Evolutionary conservation across 64 coral and sea anemone species (phyloP).

Genomic region (Montipora efflorescens): DNA sequence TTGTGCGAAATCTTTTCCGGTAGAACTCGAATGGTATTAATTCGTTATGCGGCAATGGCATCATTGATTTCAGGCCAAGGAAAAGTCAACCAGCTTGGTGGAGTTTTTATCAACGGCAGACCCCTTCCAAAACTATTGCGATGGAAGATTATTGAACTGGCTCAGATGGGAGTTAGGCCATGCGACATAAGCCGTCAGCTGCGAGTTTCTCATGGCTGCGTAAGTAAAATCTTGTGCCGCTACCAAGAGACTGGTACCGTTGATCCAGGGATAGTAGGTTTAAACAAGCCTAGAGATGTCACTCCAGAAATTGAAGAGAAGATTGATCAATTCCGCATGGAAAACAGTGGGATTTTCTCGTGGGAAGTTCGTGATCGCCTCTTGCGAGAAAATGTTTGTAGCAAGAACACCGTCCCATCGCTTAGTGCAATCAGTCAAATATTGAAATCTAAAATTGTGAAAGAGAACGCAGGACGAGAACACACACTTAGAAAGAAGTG

Average conservation of each 20-base stretch:
- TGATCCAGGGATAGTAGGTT: conserved; percentile 79
- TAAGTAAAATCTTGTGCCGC: conserved; percentile 90
- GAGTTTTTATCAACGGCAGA: conserved; percentile 93
- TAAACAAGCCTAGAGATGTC: conserved; percentile 65
- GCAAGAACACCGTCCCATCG: conserved; percentile 59
- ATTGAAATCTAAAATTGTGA: conserved; percentile 57
- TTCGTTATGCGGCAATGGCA: not conserved
- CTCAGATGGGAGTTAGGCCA: conserved; percentile 83
- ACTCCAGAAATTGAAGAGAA: conserved; percentile 72
- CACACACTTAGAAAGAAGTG: conserved; percentile 25
- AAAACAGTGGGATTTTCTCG: conserved; percentile 66
- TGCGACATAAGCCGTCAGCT: conserved; percentile 90
- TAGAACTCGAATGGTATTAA: not conserved
- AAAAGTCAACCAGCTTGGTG: conserved; percentile 90
- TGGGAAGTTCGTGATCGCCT: conserved; percentile 73
- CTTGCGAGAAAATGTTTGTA: conserved; percentile 55
- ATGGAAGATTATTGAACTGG: conserved; percentile 85
- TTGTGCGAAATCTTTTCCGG: too few relatives aligned
- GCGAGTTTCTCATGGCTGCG: conserved; percentile 91
- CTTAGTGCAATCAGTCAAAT: conserved; percentile 71
- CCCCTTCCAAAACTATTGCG: conserved; percentile 83
- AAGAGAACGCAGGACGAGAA: conserved; percentile 35
- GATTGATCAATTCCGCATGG: conserved; percentile 70
- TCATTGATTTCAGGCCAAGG: conserved; percentile 70
- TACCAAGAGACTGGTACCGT: conserved; percentile 94